Percentiles rank a stretch among this genome's conserved stretches.
Evolutionary conservation across 2,113 vertebrate genomes (phyloP).

Genomic region (Balaenoptera acutorostrata): DNA sequence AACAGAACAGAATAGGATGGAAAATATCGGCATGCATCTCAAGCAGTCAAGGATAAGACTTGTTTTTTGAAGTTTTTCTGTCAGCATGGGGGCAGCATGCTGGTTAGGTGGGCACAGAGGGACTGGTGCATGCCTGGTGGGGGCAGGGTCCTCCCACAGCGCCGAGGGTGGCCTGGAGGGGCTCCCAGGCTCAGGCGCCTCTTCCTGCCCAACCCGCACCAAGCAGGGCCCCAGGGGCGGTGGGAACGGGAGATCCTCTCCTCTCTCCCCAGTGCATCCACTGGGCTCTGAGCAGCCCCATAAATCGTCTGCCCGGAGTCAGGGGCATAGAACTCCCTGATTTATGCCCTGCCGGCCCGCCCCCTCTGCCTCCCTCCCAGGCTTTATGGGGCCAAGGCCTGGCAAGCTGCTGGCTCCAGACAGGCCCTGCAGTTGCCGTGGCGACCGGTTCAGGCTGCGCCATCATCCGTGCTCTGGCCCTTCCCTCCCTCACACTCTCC

Average conservation of each 20-base stretch:
- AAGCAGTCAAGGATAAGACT: background rate
- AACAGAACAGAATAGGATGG: background rate
- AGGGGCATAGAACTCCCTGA: constrained; percentile 72
- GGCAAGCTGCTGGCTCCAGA: constrained; percentile 71
- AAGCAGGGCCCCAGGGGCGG: constrained; percentile 38
- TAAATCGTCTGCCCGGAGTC: constrained; percentile 72
- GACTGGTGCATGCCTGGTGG: background rate
- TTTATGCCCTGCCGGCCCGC: constrained; percentile 63
- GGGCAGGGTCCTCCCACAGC: background rate
- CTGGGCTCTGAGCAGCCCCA: constrained; percentile 61
- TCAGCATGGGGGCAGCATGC: background rate
- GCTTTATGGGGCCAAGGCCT: constrained; percentile 68
- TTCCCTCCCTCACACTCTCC: background rate
- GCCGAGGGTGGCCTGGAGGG: constrained; percentile 48
- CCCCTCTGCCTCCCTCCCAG: constrained; percentile 53
- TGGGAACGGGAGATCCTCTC: constrained; percentile 68
- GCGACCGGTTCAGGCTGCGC: constrained; percentile 55
- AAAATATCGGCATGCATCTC: background rate
- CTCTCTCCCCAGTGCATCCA: constrained; percentile 25
- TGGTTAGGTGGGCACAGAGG: background rate
- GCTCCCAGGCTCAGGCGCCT: background rate
- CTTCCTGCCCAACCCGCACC: constrained; percentile 5
- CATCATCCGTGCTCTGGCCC: background rate
- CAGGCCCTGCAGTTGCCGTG: constrained; percentile 60
- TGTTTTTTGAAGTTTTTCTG: background rate